Evolutionary conservation across 2,797 vertebrate species (phyloP).

Genomic region (Lacerta agilis): DNA sequence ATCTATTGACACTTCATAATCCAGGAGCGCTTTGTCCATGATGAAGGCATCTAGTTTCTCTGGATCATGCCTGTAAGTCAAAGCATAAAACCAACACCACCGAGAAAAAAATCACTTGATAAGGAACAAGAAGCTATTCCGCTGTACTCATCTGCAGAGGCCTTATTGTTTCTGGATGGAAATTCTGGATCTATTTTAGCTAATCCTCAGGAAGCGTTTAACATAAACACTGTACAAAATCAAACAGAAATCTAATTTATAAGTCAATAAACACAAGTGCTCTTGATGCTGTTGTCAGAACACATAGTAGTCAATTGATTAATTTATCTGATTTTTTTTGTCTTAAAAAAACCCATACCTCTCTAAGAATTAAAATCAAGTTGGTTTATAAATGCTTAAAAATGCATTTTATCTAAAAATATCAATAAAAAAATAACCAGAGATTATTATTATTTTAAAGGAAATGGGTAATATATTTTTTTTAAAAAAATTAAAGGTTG

Average conservation of each 20-base stretch:
- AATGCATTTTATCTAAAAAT: background rate
- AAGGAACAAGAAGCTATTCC: slow-evolving; percentile 23
- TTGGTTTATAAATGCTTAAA: background rate
- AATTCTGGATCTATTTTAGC: slow-evolving; percentile 18
- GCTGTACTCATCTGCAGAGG: background rate
- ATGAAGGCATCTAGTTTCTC: slow-evolving; percentile 97
- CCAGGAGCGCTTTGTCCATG: slow-evolving; percentile 98
- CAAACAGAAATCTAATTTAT: slow-evolving; percentile 13
- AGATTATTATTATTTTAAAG: background rate
- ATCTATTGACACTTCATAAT: slow-evolving; percentile 98
- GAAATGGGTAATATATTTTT: background rate
- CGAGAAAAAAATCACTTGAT: slow-evolving; percentile 51
- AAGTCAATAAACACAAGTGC: background rate
- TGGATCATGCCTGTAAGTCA: slow-evolving; percentile 87
- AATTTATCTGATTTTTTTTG: background rate
- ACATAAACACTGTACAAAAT: background rate
- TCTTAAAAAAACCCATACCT: background rate
- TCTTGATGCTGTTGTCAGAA: background rate
- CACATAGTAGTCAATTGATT: background rate
- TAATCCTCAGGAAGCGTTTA: background rate
- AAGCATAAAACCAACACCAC: slow-evolving; percentile 1
- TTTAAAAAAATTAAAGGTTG: background rate
- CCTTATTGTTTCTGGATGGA: slow-evolving; percentile 42
- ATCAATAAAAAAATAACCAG: background rate
- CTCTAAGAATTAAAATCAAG: background rate